Evolutionary conservation across 2,888 invertebrate genomes (phyloP).

Genomic region (Pammene fasciana): DNA sequence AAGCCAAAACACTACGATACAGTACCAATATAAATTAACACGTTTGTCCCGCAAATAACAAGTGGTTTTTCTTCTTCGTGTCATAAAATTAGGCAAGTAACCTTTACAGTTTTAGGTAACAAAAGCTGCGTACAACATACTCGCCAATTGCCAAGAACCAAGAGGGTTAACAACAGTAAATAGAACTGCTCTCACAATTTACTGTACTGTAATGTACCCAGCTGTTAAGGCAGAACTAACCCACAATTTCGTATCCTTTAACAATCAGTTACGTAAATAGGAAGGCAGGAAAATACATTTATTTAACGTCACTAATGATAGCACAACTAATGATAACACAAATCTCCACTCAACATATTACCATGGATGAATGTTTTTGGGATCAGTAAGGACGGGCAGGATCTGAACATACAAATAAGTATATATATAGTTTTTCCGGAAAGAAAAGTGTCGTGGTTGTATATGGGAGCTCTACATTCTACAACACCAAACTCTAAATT

Average conservation of each 20-base stretch:
- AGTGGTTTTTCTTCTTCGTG: neutral
- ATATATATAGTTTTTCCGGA: too few relatives aligned
- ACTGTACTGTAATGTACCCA: neutral
- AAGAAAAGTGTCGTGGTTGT: too few relatives aligned
- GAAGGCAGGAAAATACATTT: conserved; percentile 11
- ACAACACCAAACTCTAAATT: too few relatives aligned
- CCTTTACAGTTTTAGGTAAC: too few relatives aligned
- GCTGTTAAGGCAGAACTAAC: neutral
- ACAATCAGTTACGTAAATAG: neutral
- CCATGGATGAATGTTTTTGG: neutral
- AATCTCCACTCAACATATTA: conserved; percentile 2
- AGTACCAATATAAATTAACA: neutral
- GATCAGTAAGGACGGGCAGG: neutral
- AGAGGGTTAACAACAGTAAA: too few relatives aligned
- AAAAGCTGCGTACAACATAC: too few relatives aligned
- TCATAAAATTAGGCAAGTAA: too few relatives aligned
- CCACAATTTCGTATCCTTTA: neutral
- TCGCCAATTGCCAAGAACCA: too few relatives aligned
- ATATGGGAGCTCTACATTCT: too few relatives aligned
- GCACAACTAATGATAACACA: conserved; percentile 9
- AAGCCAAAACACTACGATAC: too few relatives aligned
- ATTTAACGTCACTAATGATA: conserved; percentile 9
- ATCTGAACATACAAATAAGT: neutral
- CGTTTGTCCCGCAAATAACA: neutral
- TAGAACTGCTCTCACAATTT: too few relatives aligned